A percentile compares a stretch with the other conserved stretches of the same genome.
Conservation (phyloP, 2,888 invertebrate genomes). For the Caenorhabditis afra region DNA sequence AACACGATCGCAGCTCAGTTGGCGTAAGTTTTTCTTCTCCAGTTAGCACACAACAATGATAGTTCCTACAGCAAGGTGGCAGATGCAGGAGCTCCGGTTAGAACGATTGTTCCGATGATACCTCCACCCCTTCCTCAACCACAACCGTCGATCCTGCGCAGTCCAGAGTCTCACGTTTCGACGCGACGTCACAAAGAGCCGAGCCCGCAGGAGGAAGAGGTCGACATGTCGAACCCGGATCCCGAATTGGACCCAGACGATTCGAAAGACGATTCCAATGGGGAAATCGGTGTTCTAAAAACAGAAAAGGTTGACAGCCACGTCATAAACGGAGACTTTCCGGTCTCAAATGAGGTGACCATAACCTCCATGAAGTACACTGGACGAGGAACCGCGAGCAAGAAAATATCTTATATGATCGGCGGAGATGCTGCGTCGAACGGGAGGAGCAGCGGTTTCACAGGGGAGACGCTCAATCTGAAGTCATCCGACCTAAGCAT, state of each 20-base stretch:
- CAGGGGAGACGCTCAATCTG: conserved; percentile 44
- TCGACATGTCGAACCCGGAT: conserved; percentile 11
- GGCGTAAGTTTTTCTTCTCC: conserved; percentile 5
- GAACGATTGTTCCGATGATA: neutral
- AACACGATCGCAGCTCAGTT: neutral
- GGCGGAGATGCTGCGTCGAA: neutral
- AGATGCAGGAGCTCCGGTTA: neutral
- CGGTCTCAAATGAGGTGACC: conserved; percentile 25
- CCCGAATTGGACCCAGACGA: conserved; percentile 6
- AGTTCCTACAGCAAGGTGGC: neutral
- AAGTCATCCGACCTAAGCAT: conserved; percentile 45
- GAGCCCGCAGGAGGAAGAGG: conserved; percentile 7
- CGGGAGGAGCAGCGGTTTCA: conserved; percentile 9
- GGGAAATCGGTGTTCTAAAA: conserved; percentile 2
- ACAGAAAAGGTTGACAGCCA: conserved; percentile 9
- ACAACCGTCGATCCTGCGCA: neutral
- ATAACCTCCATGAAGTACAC: conserved; percentile 31
- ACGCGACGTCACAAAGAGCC: neutral
- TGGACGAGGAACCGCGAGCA: conserved; percentile 1
- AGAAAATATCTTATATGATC: conserved; percentile 2
- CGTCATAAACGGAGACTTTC: conserved; percentile 25
- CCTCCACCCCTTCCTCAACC: too few relatives aligned
- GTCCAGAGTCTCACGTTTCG: neutral
- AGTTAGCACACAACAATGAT: neutral
- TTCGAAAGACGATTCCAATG: neutral